These are phyloP conservation scores for Phoxinus phoxinus DNA, from an alignment of 2,113 vertebrate species.

Conservation along the genomic window DNA sequence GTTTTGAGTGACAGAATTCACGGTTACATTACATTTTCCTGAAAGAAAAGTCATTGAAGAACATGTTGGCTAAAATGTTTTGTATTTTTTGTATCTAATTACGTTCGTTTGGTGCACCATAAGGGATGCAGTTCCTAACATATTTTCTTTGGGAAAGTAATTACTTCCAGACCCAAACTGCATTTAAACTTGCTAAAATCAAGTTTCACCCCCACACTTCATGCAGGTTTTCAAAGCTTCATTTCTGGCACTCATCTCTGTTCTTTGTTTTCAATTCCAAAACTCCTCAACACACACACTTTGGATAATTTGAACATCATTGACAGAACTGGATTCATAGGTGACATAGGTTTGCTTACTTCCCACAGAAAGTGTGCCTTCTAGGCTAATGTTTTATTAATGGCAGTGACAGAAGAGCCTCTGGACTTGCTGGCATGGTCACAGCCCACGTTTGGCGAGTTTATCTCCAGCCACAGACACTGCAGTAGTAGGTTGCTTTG, in stretches of 20 bases:
- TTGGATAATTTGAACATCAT: background rate
- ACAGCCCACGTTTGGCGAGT: slow-evolving; percentile 26
- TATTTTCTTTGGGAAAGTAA: slow-evolving; percentile 1
- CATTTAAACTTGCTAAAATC: background rate
- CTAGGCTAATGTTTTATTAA: slow-evolving; percentile 50
- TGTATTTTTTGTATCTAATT: background rate
- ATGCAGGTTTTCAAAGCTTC: slow-evolving; percentile 16
- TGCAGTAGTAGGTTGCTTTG: slow-evolving; percentile 30
- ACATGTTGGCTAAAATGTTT: background rate
- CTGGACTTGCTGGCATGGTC: slow-evolving; percentile 24
- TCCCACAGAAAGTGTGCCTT: slow-evolving; percentile 29
- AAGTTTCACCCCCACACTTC: background rate
- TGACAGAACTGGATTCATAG: background rate
- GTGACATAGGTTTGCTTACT: slow-evolving; percentile 11
- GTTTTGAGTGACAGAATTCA: slow-evolving; percentile 1
- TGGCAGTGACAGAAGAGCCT: slow-evolving; percentile 28
- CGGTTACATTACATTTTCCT: background rate
- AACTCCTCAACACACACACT: background rate
- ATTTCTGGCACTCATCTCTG: background rate
- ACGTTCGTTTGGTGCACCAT: background rate
- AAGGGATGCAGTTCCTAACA: background rate
- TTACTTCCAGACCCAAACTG: background rate
- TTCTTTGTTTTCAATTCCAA: background rate
- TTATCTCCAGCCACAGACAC: slow-evolving; percentile 48
- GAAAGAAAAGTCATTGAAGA: background rate